These are phyloP conservation scores for Spea hammondii DNA, from an alignment of 2,797 vertebrate genomes.

Conservation along the genomic window DNA sequence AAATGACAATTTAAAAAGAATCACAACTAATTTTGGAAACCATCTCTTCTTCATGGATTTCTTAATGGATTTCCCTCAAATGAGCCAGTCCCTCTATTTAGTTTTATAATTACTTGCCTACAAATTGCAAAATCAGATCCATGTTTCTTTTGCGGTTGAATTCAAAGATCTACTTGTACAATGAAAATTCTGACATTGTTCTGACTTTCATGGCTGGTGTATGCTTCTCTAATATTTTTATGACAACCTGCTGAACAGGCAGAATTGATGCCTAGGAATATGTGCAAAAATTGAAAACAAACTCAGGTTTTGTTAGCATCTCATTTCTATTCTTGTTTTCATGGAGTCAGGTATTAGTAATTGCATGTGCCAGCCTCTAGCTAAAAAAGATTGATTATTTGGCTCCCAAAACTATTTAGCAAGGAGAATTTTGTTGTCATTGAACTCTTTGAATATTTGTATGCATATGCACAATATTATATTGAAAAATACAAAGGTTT, in stretches of 20 bases:
- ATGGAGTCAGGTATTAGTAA: neutral
- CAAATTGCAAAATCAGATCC: neutral
- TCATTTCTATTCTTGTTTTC: neutral
- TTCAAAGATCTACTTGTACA: neutral
- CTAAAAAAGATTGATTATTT: neutral
- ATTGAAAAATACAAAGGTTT: neutral
- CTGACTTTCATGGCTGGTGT: neutral
- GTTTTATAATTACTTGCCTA: neutral
- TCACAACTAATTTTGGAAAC: no score
- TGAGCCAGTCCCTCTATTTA: neutral
- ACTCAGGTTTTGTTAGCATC: neutral
- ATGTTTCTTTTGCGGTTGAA: neutral
- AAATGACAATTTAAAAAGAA: neutral
- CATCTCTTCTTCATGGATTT: no score
- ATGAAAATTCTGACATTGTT: neutral
- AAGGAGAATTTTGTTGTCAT: neutral
- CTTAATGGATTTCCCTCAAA: no score
- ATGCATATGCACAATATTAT: neutral
- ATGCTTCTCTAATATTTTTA: neutral
- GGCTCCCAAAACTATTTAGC: neutral
- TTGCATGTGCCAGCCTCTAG: neutral
- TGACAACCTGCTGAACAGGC: constrained; percentile 17
- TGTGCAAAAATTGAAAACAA: neutral
- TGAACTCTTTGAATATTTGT: neutral
- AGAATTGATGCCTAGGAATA: neutral